Conservation (phyloP, 2,888 invertebrate genomes). For the Zhuqinia jingwanae region DNA sequence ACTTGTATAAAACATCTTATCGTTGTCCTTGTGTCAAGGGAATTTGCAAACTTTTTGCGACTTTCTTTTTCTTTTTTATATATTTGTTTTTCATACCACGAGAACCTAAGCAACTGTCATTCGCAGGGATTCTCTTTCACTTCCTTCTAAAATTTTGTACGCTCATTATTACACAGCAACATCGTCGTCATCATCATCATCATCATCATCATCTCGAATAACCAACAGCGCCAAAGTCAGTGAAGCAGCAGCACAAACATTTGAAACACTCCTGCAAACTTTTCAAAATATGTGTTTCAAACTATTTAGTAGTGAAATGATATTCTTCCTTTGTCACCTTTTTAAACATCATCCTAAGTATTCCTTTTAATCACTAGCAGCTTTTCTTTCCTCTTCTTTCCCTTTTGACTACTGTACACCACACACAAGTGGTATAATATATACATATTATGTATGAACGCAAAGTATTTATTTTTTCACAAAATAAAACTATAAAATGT, state of each 20-base stretch:
- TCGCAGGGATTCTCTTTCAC: slow-evolving; percentile 41
- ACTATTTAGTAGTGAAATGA: background rate
- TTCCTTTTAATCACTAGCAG: no score
- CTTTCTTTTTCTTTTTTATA: slow-evolving; percentile 7
- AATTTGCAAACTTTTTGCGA: slow-evolving; percentile 25
- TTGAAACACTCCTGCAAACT: background rate
- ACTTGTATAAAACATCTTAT: slow-evolving; percentile 3
- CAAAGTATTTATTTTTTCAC: no score
- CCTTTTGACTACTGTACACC: no score
- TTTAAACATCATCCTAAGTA: no score
- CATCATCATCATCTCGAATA: no score
- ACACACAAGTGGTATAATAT: no score
- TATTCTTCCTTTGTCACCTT: no score
- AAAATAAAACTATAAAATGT: no score
- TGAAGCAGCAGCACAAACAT: background rate
- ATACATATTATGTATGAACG: no score
- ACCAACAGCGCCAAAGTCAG: slow-evolving; percentile 32
- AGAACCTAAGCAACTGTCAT: slow-evolving; percentile 45
- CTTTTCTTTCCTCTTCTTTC: no score
- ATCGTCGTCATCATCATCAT: no score
- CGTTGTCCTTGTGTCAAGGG: background rate
- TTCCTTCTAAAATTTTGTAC: slow-evolving; percentile 19
- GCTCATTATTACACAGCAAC: slow-evolving; percentile 13
- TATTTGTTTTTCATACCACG: slow-evolving; percentile 17
- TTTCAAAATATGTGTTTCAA: no score